phyloP scores from a whole-genome alignment of 2,888 invertebrate genomes.

The Drosophila mayaguana region DNA sequence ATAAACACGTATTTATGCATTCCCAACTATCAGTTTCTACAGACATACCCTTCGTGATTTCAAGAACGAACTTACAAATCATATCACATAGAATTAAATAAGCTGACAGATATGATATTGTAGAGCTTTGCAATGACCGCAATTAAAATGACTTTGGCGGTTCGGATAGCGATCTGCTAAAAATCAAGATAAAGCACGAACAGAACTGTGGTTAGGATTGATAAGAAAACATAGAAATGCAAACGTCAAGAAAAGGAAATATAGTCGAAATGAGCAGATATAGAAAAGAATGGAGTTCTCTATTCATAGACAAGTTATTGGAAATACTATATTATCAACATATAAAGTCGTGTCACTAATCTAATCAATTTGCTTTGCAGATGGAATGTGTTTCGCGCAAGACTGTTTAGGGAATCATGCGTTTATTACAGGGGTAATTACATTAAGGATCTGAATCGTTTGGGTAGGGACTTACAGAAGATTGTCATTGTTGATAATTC shows the following conservation, averaged over 20 bases:
- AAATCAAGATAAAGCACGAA: neutral
- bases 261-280: neutral
- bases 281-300: neutral
- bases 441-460: conserved; percentile 99
- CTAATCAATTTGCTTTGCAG: conserved; percentile 84
- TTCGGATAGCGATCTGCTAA: conserved; percentile 10
- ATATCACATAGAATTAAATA: neutral
- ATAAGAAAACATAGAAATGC: conserved; percentile 13
- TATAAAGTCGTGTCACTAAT: neutral
- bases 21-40: neutral
- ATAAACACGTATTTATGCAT: too few species aligned
- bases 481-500: conserved; percentile 99
- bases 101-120: neutral
- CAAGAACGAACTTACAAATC: neutral
- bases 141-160: conserved; percentile 22
- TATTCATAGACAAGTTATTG: neutral
- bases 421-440: conserved; percentile 99
- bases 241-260: neutral
- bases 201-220: conserved; percentile 14
- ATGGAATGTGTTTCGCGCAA: conserved; percentile 98
- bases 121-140: conserved; percentile 9
- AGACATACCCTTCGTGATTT: neutral
- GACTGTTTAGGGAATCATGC: conserved; percentile 99
- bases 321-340: neutral
- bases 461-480: conserved; percentile 97